A percentile compares a stretch with the other conserved stretches of the same genome.
Conservation (phyloP, 2,113 vertebrate species). For the Syngnathus floridae region DNA sequence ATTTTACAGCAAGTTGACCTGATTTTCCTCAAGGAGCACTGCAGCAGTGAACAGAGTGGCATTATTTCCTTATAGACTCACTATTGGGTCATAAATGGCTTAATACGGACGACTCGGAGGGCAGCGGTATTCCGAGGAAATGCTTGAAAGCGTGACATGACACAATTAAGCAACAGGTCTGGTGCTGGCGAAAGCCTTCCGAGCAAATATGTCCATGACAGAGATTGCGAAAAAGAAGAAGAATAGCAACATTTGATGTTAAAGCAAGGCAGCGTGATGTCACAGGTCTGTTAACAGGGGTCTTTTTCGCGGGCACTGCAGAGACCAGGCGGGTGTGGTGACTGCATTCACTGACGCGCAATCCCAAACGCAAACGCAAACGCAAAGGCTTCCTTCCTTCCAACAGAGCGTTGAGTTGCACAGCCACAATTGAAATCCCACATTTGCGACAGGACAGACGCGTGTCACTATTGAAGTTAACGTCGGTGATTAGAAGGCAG, state of each 20-base stretch:
- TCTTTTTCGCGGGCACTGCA: conserved; percentile 69
- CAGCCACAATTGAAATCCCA: conserved; percentile 4
- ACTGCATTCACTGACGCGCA: conserved; percentile 70
- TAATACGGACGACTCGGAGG: conserved; percentile 21
- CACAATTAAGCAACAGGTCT: conserved; percentile 71
- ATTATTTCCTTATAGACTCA: neutral
- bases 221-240: neutral
- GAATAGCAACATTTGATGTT: conserved; percentile 11
- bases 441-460: conserved; percentile 19
- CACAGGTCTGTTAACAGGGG: conserved; percentile 64
- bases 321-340: conserved; percentile 75
- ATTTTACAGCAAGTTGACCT: conserved; percentile 34
- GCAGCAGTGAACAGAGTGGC: neutral
- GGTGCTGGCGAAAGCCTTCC: conserved; percentile 23
- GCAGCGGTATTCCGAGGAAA: neutral
- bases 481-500: conserved; percentile 20
- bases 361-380: conserved; percentile 33
- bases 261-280: conserved; percentile 50
- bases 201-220: neutral
- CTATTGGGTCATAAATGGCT: conserved; percentile 11
- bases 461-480: conserved; percentile 39
- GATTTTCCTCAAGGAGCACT: conserved; percentile 5
- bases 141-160: conserved; percentile 29
- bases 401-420: conserved; percentile 13
- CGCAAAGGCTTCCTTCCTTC: conserved; percentile 5